Conservation (phyloP, 1,140 invertebrate genomes). For the Apocrypta bakeri region DNA sequence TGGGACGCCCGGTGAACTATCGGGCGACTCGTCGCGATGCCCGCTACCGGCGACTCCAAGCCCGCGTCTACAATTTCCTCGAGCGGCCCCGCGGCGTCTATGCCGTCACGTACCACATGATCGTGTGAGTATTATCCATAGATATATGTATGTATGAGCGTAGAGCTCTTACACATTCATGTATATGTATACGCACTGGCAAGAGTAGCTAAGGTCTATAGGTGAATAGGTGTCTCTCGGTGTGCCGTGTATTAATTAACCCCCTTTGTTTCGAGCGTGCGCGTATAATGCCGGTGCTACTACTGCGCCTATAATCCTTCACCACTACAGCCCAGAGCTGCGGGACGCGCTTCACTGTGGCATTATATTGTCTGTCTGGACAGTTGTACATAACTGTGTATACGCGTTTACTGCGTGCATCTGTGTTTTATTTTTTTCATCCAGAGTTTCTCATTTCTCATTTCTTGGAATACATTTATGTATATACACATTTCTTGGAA, state of each 20-base stretch:
- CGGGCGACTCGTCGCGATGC: slow-evolving; percentile 89
- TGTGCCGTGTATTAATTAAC: slow-evolving; percentile 18
- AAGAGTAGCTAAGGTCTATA: too few relatives aligned
- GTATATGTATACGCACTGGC: too few relatives aligned
- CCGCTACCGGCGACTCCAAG: slow-evolving; percentile 90
- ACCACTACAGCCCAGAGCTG: not conserved
- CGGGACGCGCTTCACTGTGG: not conserved
- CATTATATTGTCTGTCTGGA: too few relatives aligned
- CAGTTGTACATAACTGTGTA: not conserved
- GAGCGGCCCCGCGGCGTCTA: slow-evolving; percentile 90
- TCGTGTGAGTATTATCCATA: slow-evolving; percentile 85
- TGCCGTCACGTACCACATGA: slow-evolving; percentile 91
- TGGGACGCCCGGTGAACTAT: slow-evolving; percentile 92
- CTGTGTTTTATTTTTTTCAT: not conserved
- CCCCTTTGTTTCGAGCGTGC: not conserved
- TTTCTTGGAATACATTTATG: too few relatives aligned
- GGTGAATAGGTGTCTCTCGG: too few relatives aligned
- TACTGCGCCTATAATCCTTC: not conserved
- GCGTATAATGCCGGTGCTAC: not conserved
- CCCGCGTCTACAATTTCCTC: slow-evolving; percentile 94
- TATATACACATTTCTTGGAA: too few relatives aligned
- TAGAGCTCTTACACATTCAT: too few relatives aligned
- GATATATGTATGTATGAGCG: slow-evolving; percentile 20
- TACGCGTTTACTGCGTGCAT: not conserved
- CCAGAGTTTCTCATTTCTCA: not conserved